phyloP scores from a whole-genome alignment of 2,113 vertebrate species.

The Ptyas mucosa region DNA sequence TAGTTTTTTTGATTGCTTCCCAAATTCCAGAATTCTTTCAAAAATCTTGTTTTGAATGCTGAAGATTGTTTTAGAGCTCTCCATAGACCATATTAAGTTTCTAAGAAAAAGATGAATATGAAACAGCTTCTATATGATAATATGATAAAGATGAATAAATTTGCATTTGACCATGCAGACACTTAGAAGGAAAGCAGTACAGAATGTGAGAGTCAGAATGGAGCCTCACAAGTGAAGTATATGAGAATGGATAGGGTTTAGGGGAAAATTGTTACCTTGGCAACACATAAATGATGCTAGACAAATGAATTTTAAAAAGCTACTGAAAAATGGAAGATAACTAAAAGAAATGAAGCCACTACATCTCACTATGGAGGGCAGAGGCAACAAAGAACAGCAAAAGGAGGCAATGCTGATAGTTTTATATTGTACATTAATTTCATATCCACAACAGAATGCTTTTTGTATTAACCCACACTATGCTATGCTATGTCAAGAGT shows the following conservation, averaged over 20 bases:
- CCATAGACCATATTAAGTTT: background rate
- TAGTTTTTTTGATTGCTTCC: background rate
- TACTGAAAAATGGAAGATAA: conserved; percentile 33
- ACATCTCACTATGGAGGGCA: conserved; percentile 48
- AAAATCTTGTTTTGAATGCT: background rate
- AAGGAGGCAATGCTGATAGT: conserved; percentile 45
- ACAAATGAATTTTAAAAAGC: conserved; percentile 56
- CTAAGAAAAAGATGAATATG: background rate
- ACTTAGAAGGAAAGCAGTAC: background rate
- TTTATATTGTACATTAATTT: conserved; percentile 61
- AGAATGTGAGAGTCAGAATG: background rate
- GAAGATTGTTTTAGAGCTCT: background rate
- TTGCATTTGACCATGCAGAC: background rate
- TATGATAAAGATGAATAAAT: background rate
- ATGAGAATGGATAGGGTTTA: conserved; percentile 43
- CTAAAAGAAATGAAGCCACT: conserved; percentile 40
- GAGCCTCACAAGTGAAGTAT: background rate
- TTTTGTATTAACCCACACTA: conserved; percentile 17
- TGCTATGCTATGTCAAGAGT: conserved; percentile 18
- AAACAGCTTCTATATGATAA: background rate
- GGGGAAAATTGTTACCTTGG: conserved; percentile 52
- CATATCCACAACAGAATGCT: conserved; percentile 40
- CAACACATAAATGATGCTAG: conserved; percentile 46
- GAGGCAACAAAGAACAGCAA: conserved; percentile 25
- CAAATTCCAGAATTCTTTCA: background rate